Percentiles rank a stretch among this genome's conserved stretches.
These are phyloP conservation scores for Andrena trimmerana DNA, from an alignment of 2,888 invertebrate species.

Conservation along the genomic window DNA sequence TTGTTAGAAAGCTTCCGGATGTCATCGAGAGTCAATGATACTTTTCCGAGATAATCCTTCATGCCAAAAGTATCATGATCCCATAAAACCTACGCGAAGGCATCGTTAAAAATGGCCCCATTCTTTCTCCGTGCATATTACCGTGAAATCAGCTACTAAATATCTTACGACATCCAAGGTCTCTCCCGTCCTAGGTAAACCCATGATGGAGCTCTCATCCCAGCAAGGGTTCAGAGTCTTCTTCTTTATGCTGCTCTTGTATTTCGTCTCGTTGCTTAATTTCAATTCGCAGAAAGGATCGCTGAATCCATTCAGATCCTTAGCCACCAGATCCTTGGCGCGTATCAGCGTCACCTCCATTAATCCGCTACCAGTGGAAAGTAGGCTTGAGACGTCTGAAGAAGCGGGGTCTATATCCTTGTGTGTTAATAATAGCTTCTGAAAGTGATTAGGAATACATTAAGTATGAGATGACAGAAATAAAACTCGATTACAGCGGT, in stretches of 20 bases:
- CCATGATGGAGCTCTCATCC: conserved; percentile 86
- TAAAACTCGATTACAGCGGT: background rate
- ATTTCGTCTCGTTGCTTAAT: conserved; percentile 85
- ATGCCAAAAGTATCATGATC: conserved; percentile 86
- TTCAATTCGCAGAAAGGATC: conserved; percentile 86
- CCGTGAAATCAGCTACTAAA: background rate
- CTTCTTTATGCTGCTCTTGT: conserved; percentile 86
- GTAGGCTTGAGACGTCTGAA: conserved; percentile 82
- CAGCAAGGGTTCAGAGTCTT: conserved; percentile 86
- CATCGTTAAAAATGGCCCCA: background rate
- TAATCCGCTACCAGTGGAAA: conserved; percentile 84
- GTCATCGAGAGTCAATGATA: conserved; percentile 85
- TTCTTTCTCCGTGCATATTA: background rate
- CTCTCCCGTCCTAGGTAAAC: conserved; percentile 84
- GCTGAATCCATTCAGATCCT: conserved; percentile 87
- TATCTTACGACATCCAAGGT: conserved; percentile 85
- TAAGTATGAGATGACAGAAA: background rate
- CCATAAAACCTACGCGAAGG: conserved; percentile 84
- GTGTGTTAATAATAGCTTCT: conserved; percentile 82
- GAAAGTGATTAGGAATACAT: conserved; percentile 41
- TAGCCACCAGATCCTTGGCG: conserved; percentile 86
- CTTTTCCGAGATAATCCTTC: conserved; percentile 86
- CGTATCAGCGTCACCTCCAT: conserved; percentile 85
- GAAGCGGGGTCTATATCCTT: conserved; percentile 79
- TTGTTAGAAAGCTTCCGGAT: conserved; percentile 84